These are phyloP conservation scores for Tympanoctomys barrerae DNA, from an alignment of 2,797 vertebrate species.

Conservation along the genomic window DNA sequence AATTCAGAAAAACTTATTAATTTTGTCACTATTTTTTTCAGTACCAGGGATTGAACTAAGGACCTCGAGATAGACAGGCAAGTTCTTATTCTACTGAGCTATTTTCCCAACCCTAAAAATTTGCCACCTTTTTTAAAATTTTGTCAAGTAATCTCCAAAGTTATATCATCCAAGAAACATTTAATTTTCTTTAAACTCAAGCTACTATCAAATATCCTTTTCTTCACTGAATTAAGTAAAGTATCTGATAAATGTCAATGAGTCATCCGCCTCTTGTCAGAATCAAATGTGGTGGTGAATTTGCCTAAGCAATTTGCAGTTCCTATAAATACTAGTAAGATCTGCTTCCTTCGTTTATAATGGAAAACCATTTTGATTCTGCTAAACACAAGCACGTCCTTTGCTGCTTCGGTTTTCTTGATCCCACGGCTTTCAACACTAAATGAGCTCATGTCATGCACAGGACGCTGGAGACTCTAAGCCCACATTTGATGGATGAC, in stretches of 20 bases:
- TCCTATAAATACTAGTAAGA: conserved; percentile 69
- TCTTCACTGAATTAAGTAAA: background rate
- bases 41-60: no score
- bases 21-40: conserved; percentile 7
- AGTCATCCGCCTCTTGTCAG: conserved; percentile 22
- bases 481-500: background rate
- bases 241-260: conserved; percentile 18
- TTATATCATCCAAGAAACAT: background rate
- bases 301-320: conserved; percentile 48
- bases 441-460: background rate
- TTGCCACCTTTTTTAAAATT: background rate
- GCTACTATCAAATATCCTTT: background rate
- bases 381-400: background rate
- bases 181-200: conserved; percentile 16
- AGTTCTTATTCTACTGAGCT: no score
- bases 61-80: no score
- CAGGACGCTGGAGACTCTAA: background rate
- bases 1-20: background rate
- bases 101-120: no score
- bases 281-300: conserved; percentile 49
- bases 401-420: background rate
- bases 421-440: conserved; percentile 14
- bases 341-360: conserved; percentile 58
- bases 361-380: conserved; percentile 57
- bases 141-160: conserved; percentile 40